Base-by-base conservation (phyloP, 2,113 vertebrate genomes). In the Steatornis caripensis region DNA sequence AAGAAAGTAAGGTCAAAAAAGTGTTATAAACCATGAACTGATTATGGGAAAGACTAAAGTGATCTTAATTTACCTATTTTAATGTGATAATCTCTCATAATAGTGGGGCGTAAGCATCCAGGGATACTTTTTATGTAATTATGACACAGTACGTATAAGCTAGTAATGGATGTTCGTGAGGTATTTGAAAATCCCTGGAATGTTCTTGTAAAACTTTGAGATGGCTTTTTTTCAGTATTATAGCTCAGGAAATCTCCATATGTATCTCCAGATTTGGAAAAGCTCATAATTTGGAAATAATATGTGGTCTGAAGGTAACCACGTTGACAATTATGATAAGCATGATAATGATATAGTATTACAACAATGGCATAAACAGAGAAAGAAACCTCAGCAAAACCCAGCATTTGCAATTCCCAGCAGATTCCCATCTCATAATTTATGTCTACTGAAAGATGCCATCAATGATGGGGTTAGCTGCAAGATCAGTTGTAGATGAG, bases 371-470 rank as follows among this genome's bases (percentile, higher is more conserved):
- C 27, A n/a, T 15, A 66, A 89, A 64, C 54, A 82, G 37, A 82
- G 87, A 78, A 27, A 75, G 84, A 93, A 90, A 79, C 85, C 74
- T 95, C 95, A 97, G 90, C 90, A 95, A 82, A 92, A 93, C 34
- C 32, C 53, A 36, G 8, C 34, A 27, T 76, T 64, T 82, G 53
- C 61, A 19, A 79, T 82, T 85, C 70, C 78, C 53, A 34, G 36
- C 8, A 14, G 41, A 71, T 71, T 84, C n/a, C 7, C 61, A 53
- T 12, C 4, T 75, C 3, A 3, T 90, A 93, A 85, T 79, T 90
- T 48, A 30, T 62, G 34, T 13, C 32, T 51, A n/a, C 53, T 76
- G 84, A 71, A 79, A 84, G 87, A 48, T 22, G 13, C 23, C 34
- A 15, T 13, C 65, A 23, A 5, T 30, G 66, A 55, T 2, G 23